Percentiles rank a stretch among this genome's conserved stretches.
Conservation (phyloP, 2,888 invertebrate genomes). For the Orchesella flavescens region DNA sequence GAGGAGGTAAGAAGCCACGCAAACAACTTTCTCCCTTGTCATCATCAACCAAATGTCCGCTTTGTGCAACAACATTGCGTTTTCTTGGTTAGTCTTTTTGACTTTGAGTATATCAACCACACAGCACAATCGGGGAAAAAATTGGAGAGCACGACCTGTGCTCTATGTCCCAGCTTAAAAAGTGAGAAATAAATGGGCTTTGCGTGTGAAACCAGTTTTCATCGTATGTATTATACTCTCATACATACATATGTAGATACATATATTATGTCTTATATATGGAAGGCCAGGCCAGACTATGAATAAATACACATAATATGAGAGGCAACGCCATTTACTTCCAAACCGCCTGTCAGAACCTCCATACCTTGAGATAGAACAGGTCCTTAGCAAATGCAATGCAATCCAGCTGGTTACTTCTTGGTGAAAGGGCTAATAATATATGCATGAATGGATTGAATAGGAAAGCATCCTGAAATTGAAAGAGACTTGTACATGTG, state of each 20-base stretch:
- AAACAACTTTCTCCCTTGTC: not conserved
- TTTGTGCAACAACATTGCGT: not conserved
- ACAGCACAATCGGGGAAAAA: no score
- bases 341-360: no score
- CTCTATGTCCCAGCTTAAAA: not conserved
- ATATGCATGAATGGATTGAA: no score
- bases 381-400: not conserved
- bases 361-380: not conserved
- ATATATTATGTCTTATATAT: no score
- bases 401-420: not conserved
- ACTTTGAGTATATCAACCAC: no score
- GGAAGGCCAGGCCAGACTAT: no score
- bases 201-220: not conserved
- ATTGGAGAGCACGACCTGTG: not conserved
- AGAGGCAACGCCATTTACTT: no score
- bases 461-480: no score
- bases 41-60: not conserved
- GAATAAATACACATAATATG: no score
- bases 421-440: not conserved
- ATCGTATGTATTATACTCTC: not conserved
- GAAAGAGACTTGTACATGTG: no score
- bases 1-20: not conserved
- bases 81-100: not conserved
- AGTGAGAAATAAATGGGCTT: not conserved
- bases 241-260: no score